Evolutionary conservation across 2,113 vertebrate species (phyloP).

Genomic region (Chelonoidis abingdonii): DNA sequence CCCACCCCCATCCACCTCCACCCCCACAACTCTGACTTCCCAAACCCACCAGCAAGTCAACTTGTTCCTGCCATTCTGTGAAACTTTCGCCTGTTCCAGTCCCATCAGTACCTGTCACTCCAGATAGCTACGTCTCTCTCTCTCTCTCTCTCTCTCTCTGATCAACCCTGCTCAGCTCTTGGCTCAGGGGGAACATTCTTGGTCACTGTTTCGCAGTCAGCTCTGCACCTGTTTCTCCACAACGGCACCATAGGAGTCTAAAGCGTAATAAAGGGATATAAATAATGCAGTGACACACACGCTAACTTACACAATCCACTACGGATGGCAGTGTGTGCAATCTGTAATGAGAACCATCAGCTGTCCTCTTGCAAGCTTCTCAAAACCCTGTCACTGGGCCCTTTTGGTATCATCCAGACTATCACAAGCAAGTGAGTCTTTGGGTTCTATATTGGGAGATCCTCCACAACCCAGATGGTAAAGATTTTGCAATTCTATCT

Average conservation of each 20-base stretch:
- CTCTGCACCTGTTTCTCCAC: constrained; percentile 74
- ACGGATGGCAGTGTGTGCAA: background rate
- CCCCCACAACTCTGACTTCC: background rate
- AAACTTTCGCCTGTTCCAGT: background rate
- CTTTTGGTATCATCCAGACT: background rate
- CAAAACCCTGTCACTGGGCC: background rate
- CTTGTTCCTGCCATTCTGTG: background rate
- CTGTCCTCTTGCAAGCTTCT: background rate
- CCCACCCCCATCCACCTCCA: background rate
- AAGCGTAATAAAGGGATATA: constrained; percentile 70
- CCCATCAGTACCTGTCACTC: background rate
- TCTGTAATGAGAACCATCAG: constrained; percentile 34
- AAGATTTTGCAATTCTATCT: background rate
- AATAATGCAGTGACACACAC: constrained; percentile 56
- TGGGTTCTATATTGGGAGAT: background rate
- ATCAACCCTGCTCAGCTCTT: background rate
- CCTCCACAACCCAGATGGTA: background rate
- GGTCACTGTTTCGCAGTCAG: background rate
- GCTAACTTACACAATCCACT: constrained; percentile 7
- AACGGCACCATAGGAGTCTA: constrained; percentile 44
- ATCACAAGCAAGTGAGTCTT: background rate
- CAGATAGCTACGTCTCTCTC: background rate
- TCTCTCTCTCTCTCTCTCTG: background rate
- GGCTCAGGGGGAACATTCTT: background rate
- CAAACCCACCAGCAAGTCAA: background rate